Evolutionary conservation across 37 sponge, comb jelly and placozoan species (phyloP).

Genomic region (Beroe forskalii): DNA sequence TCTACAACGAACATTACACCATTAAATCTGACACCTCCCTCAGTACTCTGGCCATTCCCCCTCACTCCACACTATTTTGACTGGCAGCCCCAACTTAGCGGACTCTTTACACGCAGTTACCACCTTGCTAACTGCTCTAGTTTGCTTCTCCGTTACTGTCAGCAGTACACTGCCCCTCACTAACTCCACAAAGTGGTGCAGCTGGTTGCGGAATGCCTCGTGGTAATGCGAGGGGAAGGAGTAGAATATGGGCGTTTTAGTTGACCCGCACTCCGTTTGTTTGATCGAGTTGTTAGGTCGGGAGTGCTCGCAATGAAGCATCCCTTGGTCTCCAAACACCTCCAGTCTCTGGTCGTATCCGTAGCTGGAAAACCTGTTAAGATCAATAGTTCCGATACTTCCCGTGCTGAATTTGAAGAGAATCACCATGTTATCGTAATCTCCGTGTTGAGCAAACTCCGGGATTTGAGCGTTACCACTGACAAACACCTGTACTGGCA

Average conservation of each 20-base stretch:
- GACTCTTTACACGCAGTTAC: constrained; percentile 34
- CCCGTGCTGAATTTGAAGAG: neutral
- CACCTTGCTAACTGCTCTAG: constrained; percentile 23
- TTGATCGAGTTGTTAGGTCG: constrained; percentile 8
- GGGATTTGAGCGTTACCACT: constrained; percentile 15
- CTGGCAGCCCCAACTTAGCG: neutral
- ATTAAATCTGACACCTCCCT: too few relatives aligned
- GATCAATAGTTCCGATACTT: constrained; percentile 34
- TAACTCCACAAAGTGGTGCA: constrained; percentile 34
- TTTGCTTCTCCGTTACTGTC: constrained; percentile 7
- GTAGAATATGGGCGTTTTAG: neutral
- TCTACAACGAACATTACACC: too few relatives aligned
- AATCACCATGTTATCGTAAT: constrained; percentile 42
- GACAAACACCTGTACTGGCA: constrained; percentile 34
- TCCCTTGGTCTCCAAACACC: constrained; percentile 26
- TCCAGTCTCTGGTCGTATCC: constrained; percentile 61
- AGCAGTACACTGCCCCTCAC: constrained; percentile 23
- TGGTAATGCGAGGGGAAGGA: constrained; percentile 60
- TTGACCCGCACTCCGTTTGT: neutral
- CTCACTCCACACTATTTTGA: neutral
- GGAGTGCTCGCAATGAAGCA: constrained; percentile 51
- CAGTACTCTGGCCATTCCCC: constrained; percentile 14
- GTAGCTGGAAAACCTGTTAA: neutral
- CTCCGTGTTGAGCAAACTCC: neutral
- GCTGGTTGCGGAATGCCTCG: neutral